Evolutionary conservation across 2,888 invertebrate genomes (phyloP), one percentile per base, ranked within the genome.

Genomic region (Phragmatobia fuliginosa): DNA sequence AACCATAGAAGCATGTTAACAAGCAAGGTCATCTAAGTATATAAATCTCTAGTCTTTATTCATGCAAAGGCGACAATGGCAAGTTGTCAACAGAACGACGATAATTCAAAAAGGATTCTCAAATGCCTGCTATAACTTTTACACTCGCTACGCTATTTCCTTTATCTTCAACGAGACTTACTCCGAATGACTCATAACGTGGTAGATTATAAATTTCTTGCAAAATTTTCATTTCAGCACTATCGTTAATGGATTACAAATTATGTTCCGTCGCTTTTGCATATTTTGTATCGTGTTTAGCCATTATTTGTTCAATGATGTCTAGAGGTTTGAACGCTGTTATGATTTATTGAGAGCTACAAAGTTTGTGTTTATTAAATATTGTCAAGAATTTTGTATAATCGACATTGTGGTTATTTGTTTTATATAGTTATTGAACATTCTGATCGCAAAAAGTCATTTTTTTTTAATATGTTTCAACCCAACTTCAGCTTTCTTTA

Each of bases 211-310:
- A 87, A 87, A 87, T 83, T 75, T 60, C 77, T 80, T 75, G 73
- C 77, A 78, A 81, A 81, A 83, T 84, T 84, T 79, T 83, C 82
- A 79, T 83, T 83, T 81, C 82, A 79, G 76, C 76, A 78, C 79
- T 87, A 87, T 86, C 85, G 75, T 71, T 85, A 84, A 86, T 84
- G 86, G 79, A 65, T 75, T 68, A 69, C 67, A 64, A 82, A 75
- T 82, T 81, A 82, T 82, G 74, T 74, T 68, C 58, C 67, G 61
- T 60, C 33, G 69, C 49, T 77, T 41, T 68, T 75, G 63, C 56
- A 71, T 76, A 67, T 64, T 69, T 71, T 72, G 56, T 70, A 62
- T 62, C 67, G 56, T 38, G 64, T 70, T 68, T 62, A 68, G 63
- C 68, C 36, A 52, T 67, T 59, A 31, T 70, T 70, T 65, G 63